Percentiles rank a stretch among this genome's conserved stretches.
phyloP scores from a whole-genome alignment of 2,797 vertebrate species.

The Pseudomugil tenellus region DNA sequence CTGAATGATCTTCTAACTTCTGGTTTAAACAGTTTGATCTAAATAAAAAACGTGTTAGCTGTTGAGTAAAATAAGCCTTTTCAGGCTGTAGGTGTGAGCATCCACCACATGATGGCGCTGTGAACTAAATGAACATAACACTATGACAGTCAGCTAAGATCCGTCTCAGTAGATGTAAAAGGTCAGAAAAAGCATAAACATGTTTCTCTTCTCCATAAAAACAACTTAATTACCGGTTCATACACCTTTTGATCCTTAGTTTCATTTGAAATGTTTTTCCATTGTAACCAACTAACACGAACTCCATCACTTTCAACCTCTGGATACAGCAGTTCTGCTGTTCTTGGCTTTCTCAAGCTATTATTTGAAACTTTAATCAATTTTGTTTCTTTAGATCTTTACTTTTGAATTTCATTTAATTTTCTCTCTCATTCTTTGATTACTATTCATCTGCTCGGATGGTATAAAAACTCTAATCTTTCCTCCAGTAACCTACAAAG shows the following conservation, averaged over 20 bases:
- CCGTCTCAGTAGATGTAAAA: constrained; percentile 1
- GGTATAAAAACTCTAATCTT: constrained; percentile 20
- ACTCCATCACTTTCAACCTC: neutral
- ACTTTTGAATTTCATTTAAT: neutral
- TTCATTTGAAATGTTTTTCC: neutral
- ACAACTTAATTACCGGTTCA: neutral
- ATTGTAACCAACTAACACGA: neutral
- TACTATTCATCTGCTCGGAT: neutral
- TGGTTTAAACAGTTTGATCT: neutral
- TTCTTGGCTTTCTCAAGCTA: constrained; percentile 1
- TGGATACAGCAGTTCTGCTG: neutral
- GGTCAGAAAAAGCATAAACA: neutral
- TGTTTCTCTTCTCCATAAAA: constrained; percentile 7
- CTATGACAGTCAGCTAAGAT: neutral
- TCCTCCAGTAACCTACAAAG: constrained; percentile 21
- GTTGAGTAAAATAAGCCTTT: neutral
- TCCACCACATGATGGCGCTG: constrained; percentile 75
- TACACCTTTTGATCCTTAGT: neutral
- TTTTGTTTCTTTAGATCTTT: constrained; percentile 7
- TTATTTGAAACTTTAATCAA: neutral
- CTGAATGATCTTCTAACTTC: constrained; percentile 3
- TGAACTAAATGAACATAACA: constrained; percentile 46
- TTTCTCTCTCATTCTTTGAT: constrained; percentile 1
- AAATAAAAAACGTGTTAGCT: neutral
- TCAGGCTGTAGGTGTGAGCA: constrained; percentile 9